phyloP scores from a whole-genome alignment of 2,888 invertebrate genomes.

The Herminia tarsipennalis region DNA sequence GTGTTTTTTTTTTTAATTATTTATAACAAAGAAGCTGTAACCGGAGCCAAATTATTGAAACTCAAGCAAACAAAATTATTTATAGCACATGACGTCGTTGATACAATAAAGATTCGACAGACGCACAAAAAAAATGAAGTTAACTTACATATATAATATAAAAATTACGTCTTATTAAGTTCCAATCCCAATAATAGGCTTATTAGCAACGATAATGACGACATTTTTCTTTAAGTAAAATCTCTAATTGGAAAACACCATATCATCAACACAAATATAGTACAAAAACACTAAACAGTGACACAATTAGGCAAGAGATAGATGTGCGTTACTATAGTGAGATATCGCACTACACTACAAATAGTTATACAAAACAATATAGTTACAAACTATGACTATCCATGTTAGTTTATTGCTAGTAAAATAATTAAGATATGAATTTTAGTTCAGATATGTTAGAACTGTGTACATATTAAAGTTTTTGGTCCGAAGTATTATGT shows the following conservation, averaged over 20 bases:
- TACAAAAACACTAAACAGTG: constrained; percentile 50
- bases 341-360: constrained; percentile 36
- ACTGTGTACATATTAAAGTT: constrained; percentile 64
- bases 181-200: too few species aligned
- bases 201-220: background rate
- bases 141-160: constrained; percentile 3
- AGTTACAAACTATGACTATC: constrained; percentile 51
- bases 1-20: too few species aligned
- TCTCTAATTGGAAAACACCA: constrained; percentile 49
- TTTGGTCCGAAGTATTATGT: constrained; percentile 71
- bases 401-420: constrained; percentile 69
- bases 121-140: constrained; percentile 4
- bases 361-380: constrained; percentile 47
- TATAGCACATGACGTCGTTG: background rate
- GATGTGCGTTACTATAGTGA: constrained; percentile 51
- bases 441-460: constrained; percentile 74
- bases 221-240: background rate
- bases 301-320: constrained; percentile 61
- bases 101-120: constrained; percentile 11
- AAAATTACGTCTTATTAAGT: background rate
- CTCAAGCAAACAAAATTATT: background rate
- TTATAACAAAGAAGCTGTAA: too few species aligned
- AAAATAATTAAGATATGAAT: constrained; percentile 72
- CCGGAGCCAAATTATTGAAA: too few species aligned
- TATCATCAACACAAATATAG: constrained; percentile 44